Evolutionary conservation across 2,888 invertebrate species (phyloP), one percentile per base, ranked within the genome.

Genomic region (Chrysolina haemoptera): DNA sequence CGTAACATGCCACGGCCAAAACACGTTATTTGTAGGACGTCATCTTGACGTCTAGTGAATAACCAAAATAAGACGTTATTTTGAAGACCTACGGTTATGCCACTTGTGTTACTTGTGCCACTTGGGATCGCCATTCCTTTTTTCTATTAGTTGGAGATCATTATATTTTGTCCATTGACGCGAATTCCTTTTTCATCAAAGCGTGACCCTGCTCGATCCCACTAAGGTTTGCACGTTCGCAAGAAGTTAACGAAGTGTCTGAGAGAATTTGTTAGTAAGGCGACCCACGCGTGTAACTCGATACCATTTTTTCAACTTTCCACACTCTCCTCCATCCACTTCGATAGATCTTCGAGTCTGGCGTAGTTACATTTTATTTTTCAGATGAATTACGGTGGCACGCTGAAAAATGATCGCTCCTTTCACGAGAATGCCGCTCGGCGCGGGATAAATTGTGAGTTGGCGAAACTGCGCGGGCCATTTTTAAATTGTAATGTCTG

Each of bases 401-500:
- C 43, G 43, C 43, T 43, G 43, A 43, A 43, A 43, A 43, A 43
- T 43, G 43, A 12, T 3, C 14, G 12, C 12, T 14, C 2, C 43
- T 14, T 14, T 43, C 43, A 14, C 43, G 35, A 35, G 35, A 35
- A 35, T 35, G 35, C 35, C 35, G 22, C 55, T 55, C 10, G 8
- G 14, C 16, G 11, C 55, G 22, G 20, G 14, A 55, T 55, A 55
- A 55, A 55, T 55, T 55, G 55, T 22, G 12, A 55, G 22, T 12
- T 12, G 55, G 22, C 20, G 22, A 18, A 55, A 55, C 0, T 12
- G 55, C 55, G 59, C 59, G 16, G n/a, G 16, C 35, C 59, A 59
- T 59, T 59, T 59, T 59, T 59, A 59, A 59, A 59, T 59, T 59
- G 35, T 59, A 59, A 59, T 59, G 59, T 59, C 59, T 35, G 59